A percentile compares a stretch with the other conserved stretches of the same genome.
These are phyloP conservation scores for Bruchidius siliquastri DNA, from an alignment of 2,888 invertebrate genomes.

Conservation along the genomic window DNA sequence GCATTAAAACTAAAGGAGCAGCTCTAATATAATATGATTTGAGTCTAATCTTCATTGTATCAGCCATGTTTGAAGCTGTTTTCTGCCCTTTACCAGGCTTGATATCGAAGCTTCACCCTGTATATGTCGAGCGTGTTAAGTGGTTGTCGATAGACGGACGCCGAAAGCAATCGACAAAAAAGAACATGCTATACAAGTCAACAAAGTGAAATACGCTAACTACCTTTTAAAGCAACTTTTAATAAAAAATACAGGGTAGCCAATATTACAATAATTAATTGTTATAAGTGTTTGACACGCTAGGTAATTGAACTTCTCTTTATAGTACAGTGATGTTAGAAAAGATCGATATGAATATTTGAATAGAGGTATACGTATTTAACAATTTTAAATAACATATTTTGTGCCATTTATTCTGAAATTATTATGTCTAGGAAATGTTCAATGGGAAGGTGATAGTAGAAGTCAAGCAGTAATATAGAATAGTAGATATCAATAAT, in stretches of 20 bases:
- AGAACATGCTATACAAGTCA: background rate
- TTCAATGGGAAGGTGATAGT: too few species aligned
- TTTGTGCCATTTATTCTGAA: too few species aligned
- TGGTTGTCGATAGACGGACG: background rate
- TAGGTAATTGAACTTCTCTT: background rate
- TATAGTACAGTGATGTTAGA: background rate
- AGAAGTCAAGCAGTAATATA: too few species aligned
- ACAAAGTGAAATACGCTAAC: conserved; percentile 1
- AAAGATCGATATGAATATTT: background rate
- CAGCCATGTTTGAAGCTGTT: too few species aligned
- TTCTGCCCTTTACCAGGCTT: too few species aligned
- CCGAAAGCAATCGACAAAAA: background rate
- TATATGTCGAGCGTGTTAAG: background rate
- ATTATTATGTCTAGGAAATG: too few species aligned
- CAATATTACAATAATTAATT: conserved; percentile 3
- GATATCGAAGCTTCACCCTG: background rate
- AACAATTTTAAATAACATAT: too few species aligned
- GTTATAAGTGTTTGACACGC: conserved; percentile 1
- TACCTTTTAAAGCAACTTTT: background rate
- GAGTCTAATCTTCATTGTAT: too few species aligned
- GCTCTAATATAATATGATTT: too few species aligned
- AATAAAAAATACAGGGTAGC: conserved; percentile 1
- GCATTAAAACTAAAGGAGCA: too few species aligned
- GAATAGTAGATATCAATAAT: too few species aligned
- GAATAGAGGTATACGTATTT: too few species aligned